Base-by-base conservation (phyloP, 2,888 invertebrate genomes). In the Ashinkailepas kermadecensis region DNA sequence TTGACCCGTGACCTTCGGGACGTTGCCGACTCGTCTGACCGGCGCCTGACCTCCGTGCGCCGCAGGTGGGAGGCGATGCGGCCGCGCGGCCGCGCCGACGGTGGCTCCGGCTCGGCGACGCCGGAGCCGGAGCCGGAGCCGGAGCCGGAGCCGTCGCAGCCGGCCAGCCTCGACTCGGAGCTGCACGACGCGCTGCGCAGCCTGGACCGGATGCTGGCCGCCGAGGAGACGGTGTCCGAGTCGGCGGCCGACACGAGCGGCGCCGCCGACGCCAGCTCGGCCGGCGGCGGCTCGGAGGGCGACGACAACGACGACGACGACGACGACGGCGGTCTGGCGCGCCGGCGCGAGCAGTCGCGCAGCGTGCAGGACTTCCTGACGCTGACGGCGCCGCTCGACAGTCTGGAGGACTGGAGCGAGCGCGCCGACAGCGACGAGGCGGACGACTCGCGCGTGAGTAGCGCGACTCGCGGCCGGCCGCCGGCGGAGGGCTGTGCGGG, bases 321-420 rank as follows among this genome's bases (percentile, higher is more conserved):
- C 6, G 91, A 91, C 86, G 87, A 90, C 57, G 90, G 90, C 0
- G 90, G 89, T 78, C 87, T 88, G 82, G 89, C 91, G 0, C 91
- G 91, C 85, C 91, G 92, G 0, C 89, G 90, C 83, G 90, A 91
- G 84, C 92, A 92, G 86, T 92, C 92, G 0, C 90, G 90, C 86
- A 92, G 91, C 80, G 91, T 92, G 0, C 91, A 92, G 13, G 92
- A 92, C 87, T 87, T 92, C 57, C 91, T 92, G 91, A 88, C 91
- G 64, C 87, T 92, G 74, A 92, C 92, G 21, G 92, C 92, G 84
- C 91, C 92, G 39, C 92, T 92, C 85, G 89, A 88, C 83, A 90
- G 91, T 8, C 84, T 85, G 80, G 86, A 86, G 70, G 83, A 85
- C 11, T 85, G 85, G 78, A 74, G 74, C 21, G 74, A 74, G 54